Conservation (phyloP, 2,888 invertebrate genomes). For the Saturnia pavonia region DNA sequence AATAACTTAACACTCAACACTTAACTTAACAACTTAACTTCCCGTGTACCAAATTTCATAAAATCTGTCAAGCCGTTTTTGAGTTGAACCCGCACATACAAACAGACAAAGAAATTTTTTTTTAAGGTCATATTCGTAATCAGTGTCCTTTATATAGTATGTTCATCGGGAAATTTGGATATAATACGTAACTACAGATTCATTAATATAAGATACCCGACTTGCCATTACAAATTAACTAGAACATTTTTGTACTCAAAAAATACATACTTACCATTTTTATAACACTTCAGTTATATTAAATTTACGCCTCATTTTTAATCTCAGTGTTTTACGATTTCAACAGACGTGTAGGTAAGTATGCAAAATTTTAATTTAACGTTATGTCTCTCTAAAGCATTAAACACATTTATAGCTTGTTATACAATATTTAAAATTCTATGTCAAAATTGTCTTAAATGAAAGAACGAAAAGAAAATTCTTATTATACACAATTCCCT, state of each 20-base stretch:
- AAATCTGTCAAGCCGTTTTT: too few species aligned
- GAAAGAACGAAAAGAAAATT: not conserved
- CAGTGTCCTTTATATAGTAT: too few species aligned
- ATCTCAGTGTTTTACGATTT: conserved; percentile 4
- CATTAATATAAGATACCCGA: too few species aligned
- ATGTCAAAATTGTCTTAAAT: conserved; percentile 20
- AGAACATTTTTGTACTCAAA: not conserved
- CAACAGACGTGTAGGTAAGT: not conserved
- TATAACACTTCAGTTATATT: not conserved
- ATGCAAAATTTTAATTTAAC: conserved; percentile 1
- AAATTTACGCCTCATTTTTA: conserved; percentile 4
- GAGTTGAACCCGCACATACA: too few species aligned
- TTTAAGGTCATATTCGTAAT: too few species aligned
- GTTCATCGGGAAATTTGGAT: too few species aligned
- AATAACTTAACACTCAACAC: too few species aligned
- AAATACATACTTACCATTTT: not conserved
- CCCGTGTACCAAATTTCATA: too few species aligned
- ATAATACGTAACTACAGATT: too few species aligned
- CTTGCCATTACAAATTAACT: not conserved
- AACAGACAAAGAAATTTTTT: too few species aligned
- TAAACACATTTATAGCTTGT: conserved; percentile 6
- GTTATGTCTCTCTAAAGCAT: conserved; percentile 10
- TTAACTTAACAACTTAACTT: too few species aligned
- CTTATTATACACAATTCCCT: not conserved
- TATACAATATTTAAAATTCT: conserved; percentile 13